Conservation (phyloP, 2,113 vertebrate species). For the Entelurus aequoreus region DNA sequence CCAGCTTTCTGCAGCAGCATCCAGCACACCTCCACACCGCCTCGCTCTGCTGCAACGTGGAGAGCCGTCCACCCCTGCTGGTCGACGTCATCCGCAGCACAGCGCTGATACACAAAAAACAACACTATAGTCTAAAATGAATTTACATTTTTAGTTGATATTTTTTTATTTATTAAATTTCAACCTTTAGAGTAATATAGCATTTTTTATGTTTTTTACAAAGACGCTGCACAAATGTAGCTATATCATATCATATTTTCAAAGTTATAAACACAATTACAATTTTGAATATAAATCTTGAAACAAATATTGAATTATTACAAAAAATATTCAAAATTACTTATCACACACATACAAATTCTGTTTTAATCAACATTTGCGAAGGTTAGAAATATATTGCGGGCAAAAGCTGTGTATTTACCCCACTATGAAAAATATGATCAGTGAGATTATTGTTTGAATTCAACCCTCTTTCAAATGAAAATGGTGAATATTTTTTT, state of each 20-base stretch:
- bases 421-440: no score
- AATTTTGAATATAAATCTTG: no score
- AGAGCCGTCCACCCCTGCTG: slow-evolving; percentile 71
- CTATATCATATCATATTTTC: no score
- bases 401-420: no score
- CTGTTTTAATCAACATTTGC: no score
- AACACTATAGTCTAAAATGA: background rate
- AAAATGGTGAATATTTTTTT: no score
- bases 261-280: no score
- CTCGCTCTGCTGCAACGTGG: slow-evolving; percentile 73
- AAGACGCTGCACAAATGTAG: background rate
- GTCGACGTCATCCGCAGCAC: slow-evolving; percentile 65
- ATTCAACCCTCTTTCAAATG: no score
- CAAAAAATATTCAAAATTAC: background rate
- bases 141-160: background rate
- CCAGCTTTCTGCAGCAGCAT: slow-evolving; percentile 68
- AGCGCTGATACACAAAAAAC: slow-evolving; percentile 58
- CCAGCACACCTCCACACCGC: slow-evolving; percentile 73
- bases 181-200: background rate
- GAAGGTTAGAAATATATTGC: no score
- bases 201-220: background rate
- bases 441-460: no score
- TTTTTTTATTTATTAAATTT: background rate
- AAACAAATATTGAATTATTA: background rate
- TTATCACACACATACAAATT: no score